A percentile compares a stretch with the other conserved stretches of the same genome.
phyloP scores from a whole-genome alignment of 2,888 invertebrate species.

The Ypsolopha scabrella region DNA sequence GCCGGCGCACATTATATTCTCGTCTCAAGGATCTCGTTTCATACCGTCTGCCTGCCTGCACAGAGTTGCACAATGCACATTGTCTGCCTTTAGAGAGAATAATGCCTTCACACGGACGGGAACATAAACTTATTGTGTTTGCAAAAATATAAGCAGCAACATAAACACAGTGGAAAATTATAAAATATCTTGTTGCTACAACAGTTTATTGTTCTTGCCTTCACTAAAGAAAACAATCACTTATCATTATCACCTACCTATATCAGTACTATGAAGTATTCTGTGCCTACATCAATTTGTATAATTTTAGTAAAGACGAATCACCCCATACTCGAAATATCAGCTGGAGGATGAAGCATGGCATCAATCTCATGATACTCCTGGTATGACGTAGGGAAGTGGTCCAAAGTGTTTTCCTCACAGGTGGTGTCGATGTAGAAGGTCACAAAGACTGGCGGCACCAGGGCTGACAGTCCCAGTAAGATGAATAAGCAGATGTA shows the following conservation, averaged over 20 bases:
- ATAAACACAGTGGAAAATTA: not conserved
- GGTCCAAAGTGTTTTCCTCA: constrained; percentile 7
- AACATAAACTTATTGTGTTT: constrained; percentile 33
- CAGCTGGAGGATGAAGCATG: too few relatives aligned
- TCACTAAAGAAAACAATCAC: too few relatives aligned
- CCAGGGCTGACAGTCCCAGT: constrained; percentile 8
- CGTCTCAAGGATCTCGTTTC: constrained; percentile 37
- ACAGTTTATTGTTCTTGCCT: too few relatives aligned
- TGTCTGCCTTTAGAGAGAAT: constrained; percentile 37
- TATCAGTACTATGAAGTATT: too few relatives aligned
- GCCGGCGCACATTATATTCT: constrained; percentile 13
- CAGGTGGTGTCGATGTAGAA: constrained; percentile 8
- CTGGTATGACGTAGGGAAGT: not conserved
- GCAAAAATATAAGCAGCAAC: not conserved
- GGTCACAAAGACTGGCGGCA: constrained; percentile 10
- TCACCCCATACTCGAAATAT: too few relatives aligned
- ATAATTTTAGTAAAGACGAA: too few relatives aligned
- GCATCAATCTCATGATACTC: too few relatives aligned
- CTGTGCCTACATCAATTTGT: too few relatives aligned
- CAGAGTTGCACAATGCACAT: constrained; percentile 51
- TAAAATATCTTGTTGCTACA: too few relatives aligned
- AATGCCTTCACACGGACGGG: constrained; percentile 29
- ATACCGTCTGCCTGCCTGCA: constrained; percentile 20
- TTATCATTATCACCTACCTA: too few relatives aligned
- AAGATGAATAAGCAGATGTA: constrained; percentile 3